phyloP scores from a whole-genome alignment of 2,797 vertebrate species.

The Xenopus petersii region DNA sequence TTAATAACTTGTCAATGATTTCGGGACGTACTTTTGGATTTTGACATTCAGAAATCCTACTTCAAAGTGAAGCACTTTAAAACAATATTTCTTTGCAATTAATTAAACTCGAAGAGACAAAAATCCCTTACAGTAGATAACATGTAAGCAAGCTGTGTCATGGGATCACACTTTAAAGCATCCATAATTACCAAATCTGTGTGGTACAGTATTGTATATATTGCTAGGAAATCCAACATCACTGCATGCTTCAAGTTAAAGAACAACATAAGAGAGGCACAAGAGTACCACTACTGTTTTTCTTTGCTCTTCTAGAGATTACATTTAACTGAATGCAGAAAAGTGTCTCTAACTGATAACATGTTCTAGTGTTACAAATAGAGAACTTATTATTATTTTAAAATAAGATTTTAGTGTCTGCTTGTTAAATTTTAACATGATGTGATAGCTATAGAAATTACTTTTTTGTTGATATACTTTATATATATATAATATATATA shows the following conservation, averaged over 20 bases:
- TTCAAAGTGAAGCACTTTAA: constrained; percentile 55
- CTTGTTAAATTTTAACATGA: too few species aligned
- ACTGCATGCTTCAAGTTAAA: background rate
- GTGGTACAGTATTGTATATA: constrained; percentile 3
- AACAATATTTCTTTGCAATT: constrained; percentile 53
- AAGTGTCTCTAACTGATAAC: too few species aligned
- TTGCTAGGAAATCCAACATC: background rate
- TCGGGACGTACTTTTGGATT: constrained; percentile 50
- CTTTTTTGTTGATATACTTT: too few species aligned
- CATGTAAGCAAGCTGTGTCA: constrained; percentile 34
- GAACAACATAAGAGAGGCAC: too few species aligned
- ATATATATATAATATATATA: too few species aligned
- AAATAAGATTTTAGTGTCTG: too few species aligned
- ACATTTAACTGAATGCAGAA: too few species aligned
- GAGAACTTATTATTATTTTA: too few species aligned
- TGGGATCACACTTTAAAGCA: constrained; percentile 5
- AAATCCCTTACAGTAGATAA: constrained; percentile 47
- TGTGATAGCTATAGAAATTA: too few species aligned
- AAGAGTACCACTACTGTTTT: too few species aligned
- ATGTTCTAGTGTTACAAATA: too few species aligned
- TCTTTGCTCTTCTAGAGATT: too few species aligned
- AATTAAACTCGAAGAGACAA: constrained; percentile 51
- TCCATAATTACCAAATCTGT: background rate
- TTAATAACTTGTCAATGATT: constrained; percentile 52
- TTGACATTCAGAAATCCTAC: constrained; percentile 52